Evolutionary conservation across 2,113 vertebrate genomes (phyloP).

Genomic region (Plecturocebus donacophilus): DNA sequence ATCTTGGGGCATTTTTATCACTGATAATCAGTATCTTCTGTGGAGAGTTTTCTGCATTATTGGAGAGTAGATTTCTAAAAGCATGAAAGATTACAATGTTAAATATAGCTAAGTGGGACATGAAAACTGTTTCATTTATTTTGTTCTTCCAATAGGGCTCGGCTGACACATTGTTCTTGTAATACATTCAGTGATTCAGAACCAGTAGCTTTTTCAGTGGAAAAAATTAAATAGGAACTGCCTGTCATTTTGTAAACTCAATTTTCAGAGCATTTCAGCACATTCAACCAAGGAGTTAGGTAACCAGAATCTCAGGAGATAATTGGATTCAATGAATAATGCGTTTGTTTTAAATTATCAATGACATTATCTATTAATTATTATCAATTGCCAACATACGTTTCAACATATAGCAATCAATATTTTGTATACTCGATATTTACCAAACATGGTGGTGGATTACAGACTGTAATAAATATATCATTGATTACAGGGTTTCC

Average conservation of each 20-base stretch:
- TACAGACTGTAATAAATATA: not conserved
- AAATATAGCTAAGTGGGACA: slow-evolving; percentile 56
- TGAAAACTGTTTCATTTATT: slow-evolving; percentile 42
- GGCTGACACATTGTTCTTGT: slow-evolving; percentile 18
- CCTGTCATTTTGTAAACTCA: slow-evolving; percentile 18
- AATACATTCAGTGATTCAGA: slow-evolving; percentile 32
- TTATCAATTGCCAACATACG: not conserved
- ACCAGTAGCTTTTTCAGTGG: slow-evolving; percentile 16
- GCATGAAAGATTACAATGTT: slow-evolving; percentile 13
- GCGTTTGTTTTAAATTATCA: not conserved
- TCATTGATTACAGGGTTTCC: not conserved
- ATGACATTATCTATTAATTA: not conserved
- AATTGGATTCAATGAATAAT: not conserved
- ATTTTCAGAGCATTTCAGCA: not conserved
- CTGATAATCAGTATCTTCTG: not conserved
- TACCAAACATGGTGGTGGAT: not conserved
- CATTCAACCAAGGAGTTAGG: not conserved
- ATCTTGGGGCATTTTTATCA: not conserved
- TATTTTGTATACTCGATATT: slow-evolving; percentile 3
- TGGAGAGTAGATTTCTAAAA: slow-evolving; percentile 25
- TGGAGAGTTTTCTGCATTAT: not conserved
- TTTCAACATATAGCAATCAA: not conserved
- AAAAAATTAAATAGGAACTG: slow-evolving; percentile 47
- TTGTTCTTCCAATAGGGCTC: slow-evolving; percentile 36
- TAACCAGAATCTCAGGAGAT: not conserved